Evolutionary conservation across 2,113 vertebrate genomes (phyloP).

Genomic region (Phaethornis superciliosus): DNA sequence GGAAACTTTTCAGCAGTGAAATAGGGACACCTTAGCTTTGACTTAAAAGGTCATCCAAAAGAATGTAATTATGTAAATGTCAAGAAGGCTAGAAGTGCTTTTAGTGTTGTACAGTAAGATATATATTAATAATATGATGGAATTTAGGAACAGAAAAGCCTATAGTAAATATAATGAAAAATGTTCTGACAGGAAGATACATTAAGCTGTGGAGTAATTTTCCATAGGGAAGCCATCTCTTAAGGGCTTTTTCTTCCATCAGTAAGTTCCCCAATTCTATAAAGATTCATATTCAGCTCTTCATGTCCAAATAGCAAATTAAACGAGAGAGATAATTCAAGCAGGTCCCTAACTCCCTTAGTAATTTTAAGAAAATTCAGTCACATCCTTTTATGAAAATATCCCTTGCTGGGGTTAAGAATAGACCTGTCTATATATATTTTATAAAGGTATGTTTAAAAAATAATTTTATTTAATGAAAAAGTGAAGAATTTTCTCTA

Average conservation of each 20-base stretch:
- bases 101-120: slow-evolving; percentile 58
- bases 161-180: slow-evolving; percentile 32
- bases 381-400: slow-evolving; percentile 50
- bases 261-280: slow-evolving; percentile 2
- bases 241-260: slow-evolving; percentile 51
- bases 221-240: slow-evolving; percentile 47
- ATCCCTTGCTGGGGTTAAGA: slow-evolving; percentile 25
- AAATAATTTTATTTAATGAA: not conserved
- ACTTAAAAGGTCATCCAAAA: slow-evolving; percentile 12
- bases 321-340: slow-evolving; percentile 58
- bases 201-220: slow-evolving; percentile 43
- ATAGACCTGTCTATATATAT: slow-evolving; percentile 19
- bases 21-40: not conserved
- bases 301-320: slow-evolving; percentile 59
- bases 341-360: slow-evolving; percentile 56
- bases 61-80: slow-evolving; percentile 61
- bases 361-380: slow-evolving; percentile 63
- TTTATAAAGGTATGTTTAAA: not conserved
- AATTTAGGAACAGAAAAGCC: slow-evolving; percentile 8
- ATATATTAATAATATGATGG: slow-evolving; percentile 55
- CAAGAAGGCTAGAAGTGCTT: slow-evolving; percentile 52
- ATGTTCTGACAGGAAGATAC: slow-evolving; percentile 42
- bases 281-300: slow-evolving; percentile 46
- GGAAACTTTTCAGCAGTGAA: not conserved
- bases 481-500: not conserved